Evolutionary conservation across 1,140 invertebrate genomes (phyloP).

Genomic region (Neodiprion virginianus): DNA sequence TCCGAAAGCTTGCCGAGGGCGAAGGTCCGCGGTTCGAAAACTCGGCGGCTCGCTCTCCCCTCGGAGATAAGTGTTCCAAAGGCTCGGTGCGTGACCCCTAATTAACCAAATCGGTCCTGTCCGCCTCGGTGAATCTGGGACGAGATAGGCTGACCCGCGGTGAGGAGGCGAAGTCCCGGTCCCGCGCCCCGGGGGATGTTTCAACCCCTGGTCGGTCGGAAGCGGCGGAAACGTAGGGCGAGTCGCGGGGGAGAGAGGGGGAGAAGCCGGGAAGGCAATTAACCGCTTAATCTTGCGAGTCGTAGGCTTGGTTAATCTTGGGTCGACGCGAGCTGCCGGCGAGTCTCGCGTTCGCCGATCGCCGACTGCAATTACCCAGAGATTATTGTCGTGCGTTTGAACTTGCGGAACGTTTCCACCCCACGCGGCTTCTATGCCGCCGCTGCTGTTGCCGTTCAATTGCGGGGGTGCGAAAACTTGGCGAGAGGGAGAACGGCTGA

Average conservation of each 20-base stretch:
- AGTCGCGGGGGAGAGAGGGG: background rate
- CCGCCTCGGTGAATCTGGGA: too few relatives aligned
- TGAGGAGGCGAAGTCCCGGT: background rate
- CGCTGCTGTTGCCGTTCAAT: too few relatives aligned
- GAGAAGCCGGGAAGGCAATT: background rate
- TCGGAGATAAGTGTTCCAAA: background rate
- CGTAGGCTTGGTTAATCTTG: background rate
- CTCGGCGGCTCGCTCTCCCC: too few relatives aligned
- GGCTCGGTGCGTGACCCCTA: background rate
- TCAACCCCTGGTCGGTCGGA: background rate
- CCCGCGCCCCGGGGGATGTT: background rate
- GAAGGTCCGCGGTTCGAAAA: too few relatives aligned
- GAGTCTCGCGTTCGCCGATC: background rate
- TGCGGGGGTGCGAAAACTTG: background rate
- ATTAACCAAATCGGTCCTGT: background rate
- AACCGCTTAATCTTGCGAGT: background rate
- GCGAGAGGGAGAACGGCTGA: background rate
- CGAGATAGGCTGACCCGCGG: background rate
- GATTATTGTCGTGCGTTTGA: conserved; percentile 2
- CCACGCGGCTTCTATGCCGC: too few relatives aligned
- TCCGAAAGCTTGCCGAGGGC: too few relatives aligned
- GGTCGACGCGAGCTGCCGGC: too few relatives aligned
- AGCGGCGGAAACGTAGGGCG: background rate
- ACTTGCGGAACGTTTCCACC: background rate
- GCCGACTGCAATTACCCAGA: background rate